Conservation (phyloP, 2,113 vertebrate species). For the Cercocebus atys region DNA sequence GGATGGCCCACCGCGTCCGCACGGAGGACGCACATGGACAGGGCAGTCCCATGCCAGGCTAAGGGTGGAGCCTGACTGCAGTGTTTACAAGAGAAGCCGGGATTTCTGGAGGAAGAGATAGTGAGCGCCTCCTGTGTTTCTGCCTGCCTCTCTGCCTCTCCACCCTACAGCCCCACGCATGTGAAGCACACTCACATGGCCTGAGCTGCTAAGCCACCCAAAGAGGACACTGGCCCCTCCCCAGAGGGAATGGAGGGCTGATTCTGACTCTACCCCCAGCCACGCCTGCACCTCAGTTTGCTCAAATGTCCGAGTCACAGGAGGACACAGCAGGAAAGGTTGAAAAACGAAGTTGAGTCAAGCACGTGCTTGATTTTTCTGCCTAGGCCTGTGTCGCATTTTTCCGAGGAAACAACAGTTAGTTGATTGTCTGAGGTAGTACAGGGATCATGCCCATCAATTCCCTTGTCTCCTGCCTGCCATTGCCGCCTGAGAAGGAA, state of each 20-base stretch:
- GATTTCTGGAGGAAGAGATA: neutral
- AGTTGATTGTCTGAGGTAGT: neutral
- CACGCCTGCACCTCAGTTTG: neutral
- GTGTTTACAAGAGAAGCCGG: neutral
- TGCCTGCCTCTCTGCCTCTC: neutral
- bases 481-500: neutral
- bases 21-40: neutral
- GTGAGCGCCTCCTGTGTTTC: neutral
- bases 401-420: neutral
- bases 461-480: neutral
- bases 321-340: neutral
- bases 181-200: rapidly evolving
- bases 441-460: neutral
- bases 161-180: neutral
- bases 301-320: neutral
- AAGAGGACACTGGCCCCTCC: neutral
- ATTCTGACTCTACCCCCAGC: neutral
- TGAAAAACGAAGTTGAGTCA: neutral
- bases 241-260: neutral
- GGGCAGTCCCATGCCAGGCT: neutral
- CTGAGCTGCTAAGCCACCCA: neutral
- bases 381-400: neutral
- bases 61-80: neutral
- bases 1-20: rapidly evolving
- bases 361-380: neutral